A percentile compares a stretch with the other conserved stretches of the same genome.
phyloP scores from a whole-genome alignment of 2,113 vertebrate species.

The Cyprinus carpio region DNA sequence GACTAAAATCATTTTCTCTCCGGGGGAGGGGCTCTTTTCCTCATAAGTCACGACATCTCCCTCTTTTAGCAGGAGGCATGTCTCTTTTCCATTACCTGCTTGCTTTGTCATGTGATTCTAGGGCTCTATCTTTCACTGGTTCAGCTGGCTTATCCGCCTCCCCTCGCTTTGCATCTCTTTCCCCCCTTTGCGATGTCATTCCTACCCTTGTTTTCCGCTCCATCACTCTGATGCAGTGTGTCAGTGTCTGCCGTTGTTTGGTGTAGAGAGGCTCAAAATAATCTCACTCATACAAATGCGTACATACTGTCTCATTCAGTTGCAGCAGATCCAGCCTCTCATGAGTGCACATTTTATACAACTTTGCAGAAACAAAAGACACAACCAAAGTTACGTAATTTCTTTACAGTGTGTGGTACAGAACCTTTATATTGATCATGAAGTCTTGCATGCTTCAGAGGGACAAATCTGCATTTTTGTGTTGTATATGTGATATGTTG shows the following conservation, averaged over 20 bases:
- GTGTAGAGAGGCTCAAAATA: slow-evolving; percentile 57
- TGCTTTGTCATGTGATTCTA: slow-evolving; percentile 58
- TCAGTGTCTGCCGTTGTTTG: slow-evolving; percentile 61
- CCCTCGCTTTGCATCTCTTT: not conserved
- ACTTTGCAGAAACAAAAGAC: not conserved
- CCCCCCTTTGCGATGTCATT: slow-evolving; percentile 6
- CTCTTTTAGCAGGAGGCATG: slow-evolving; percentile 27
- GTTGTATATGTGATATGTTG: not conserved
- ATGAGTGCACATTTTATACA: not conserved
- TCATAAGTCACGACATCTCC: slow-evolving; percentile 46
- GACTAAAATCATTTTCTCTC: slow-evolving; percentile 36
- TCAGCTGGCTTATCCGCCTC: slow-evolving; percentile 53
- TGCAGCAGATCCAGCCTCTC: not conserved
- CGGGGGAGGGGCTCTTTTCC: slow-evolving; percentile 25
- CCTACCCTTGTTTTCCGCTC: slow-evolving; percentile 54
- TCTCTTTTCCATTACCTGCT: slow-evolving; percentile 38
- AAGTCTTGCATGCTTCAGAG: not conserved
- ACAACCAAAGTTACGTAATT: not conserved
- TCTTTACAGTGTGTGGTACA: not conserved
- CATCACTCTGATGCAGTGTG: slow-evolving; percentile 70
- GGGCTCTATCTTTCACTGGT: slow-evolving; percentile 9
- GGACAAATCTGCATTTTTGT: not conserved
- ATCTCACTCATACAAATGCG: slow-evolving; percentile 44
- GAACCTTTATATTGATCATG: not conserved
- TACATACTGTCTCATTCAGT: not conserved